phyloP scores from a whole-genome alignment of 2,797 vertebrate species.

The Diplodus sargus region DNA sequence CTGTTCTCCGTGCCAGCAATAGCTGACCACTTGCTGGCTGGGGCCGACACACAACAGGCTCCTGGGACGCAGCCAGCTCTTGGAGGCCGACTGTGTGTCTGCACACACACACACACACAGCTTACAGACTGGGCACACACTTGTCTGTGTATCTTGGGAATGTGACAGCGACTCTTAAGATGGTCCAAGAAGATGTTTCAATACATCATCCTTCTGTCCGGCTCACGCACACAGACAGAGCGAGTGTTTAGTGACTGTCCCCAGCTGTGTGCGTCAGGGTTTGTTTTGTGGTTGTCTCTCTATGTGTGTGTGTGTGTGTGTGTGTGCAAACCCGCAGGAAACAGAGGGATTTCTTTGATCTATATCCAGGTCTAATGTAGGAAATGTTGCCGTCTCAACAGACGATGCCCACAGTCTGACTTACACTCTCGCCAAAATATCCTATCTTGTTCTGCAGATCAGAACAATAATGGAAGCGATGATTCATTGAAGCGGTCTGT shows the following conservation, averaged over 20 bases:
- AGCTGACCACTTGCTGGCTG: constrained; percentile 74
- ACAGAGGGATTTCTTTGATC: constrained; percentile 55
- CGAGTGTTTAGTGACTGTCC: constrained; percentile 50
- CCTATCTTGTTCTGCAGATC: constrained; percentile 47
- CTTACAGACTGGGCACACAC: constrained; percentile 45
- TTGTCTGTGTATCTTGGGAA: constrained; percentile 61
- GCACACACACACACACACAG: constrained; percentile 23
- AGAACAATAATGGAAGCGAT: constrained; percentile 27
- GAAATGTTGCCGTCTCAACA: constrained; percentile 58
- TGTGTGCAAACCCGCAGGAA: constrained; percentile 4
- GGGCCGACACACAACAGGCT: constrained; percentile 62
- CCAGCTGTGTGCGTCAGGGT: constrained; percentile 63
- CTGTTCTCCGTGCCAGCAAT: constrained; percentile 74
- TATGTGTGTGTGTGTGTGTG: constrained; percentile 9
- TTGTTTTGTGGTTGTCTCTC: constrained; percentile 59
- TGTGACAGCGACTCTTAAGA: constrained; percentile 53
- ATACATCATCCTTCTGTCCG: constrained; percentile 47
- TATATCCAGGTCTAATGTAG: constrained; percentile 59
- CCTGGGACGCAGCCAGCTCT: constrained; percentile 64
- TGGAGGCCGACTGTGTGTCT: constrained; percentile 52
- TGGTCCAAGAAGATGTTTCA: constrained; percentile 68
- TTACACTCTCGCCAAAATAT: constrained; percentile 47
- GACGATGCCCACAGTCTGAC: constrained; percentile 48
- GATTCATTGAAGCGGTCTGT: constrained; percentile 40
- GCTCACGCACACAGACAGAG: constrained; percentile 49